Conservation (phyloP, 2,797 vertebrate genomes). For the Smutsia temminckii region DNA sequence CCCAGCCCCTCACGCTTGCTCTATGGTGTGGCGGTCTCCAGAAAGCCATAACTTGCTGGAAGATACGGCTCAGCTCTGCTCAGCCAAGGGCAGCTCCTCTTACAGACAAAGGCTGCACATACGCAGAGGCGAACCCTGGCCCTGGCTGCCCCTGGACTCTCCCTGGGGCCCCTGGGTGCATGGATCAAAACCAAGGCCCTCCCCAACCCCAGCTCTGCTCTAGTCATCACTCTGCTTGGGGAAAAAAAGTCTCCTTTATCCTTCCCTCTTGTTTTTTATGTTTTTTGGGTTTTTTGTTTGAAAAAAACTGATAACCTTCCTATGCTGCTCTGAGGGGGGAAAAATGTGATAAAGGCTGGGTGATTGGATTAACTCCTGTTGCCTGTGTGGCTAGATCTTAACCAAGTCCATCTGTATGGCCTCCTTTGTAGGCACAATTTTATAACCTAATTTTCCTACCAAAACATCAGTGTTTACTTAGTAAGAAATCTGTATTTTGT, state of each 20-base stretch:
- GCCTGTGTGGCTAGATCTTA: conserved; percentile 81
- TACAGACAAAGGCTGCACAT: not conserved
- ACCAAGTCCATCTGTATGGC: conserved; percentile 85
- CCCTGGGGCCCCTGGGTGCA: rapidly evolving
- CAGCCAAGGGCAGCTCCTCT: not conserved
- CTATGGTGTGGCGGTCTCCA: not conserved
- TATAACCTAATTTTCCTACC: conserved; percentile 86
- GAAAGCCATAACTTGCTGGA: not conserved
- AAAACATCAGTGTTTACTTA: conserved; percentile 91
- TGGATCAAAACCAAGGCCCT: rapidly evolving
- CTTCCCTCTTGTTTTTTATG: conserved; percentile 38
- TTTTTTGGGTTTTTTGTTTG: conserved; percentile 68
- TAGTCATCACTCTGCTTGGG: not conserved
- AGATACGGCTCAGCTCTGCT: not conserved
- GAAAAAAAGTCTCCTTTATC: not conserved
- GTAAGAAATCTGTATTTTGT: conserved; percentile 94
- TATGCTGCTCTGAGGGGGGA: not conserved
- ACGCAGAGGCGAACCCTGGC: not conserved
- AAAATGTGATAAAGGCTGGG: conserved; percentile 74
- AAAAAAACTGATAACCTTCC: conserved; percentile 75
- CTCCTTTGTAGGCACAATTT: conserved; percentile 85
- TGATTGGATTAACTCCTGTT: conserved; percentile 76
- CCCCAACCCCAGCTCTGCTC: not conserved
- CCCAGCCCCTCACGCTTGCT: not conserved
- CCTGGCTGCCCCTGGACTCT: not conserved